Evolutionary conservation across 23 tunicate species (phyloP).

Genomic region (Corella eumyota): DNA sequence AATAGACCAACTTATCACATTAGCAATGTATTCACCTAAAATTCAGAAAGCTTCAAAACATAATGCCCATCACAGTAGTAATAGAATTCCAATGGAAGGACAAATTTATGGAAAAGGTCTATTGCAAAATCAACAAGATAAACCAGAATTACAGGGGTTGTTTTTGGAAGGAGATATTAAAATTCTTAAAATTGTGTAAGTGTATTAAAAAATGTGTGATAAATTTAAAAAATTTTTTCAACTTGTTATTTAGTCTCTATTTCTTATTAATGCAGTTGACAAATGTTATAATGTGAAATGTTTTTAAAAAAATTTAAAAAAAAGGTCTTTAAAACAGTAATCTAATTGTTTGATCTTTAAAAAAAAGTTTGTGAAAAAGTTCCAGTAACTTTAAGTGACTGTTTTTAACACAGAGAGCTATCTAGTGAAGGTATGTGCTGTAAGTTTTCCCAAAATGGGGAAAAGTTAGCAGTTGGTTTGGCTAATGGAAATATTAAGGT

Average conservation of each 20-base stretch:
- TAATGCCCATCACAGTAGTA: no score
- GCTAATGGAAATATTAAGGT: conserved; percentile 79
- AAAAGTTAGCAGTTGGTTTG: conserved; percentile 79
- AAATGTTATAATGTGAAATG: not conserved
- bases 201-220: not conserved
- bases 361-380: not conserved
- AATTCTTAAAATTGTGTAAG: conserved; percentile 63
- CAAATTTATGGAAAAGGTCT: no score
- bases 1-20: no score
- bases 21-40: no score
- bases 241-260: not conserved
- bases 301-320: not conserved
- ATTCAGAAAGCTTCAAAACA: no score
- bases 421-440: conserved; percentile 75
- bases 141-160: no score
- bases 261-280: not conserved
- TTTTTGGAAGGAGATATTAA: conserved; percentile 63
- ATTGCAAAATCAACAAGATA: no score
- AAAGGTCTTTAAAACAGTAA: not conserved
- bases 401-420: conserved; percentile 32
- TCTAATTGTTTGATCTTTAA: no score
- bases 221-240: not conserved
- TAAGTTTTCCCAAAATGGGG: conserved; percentile 61
- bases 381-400: not conserved
- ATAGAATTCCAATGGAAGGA: no score